phyloP scores from a whole-genome alignment of 2,888 invertebrate species.

The Nezara viridula region DNA sequence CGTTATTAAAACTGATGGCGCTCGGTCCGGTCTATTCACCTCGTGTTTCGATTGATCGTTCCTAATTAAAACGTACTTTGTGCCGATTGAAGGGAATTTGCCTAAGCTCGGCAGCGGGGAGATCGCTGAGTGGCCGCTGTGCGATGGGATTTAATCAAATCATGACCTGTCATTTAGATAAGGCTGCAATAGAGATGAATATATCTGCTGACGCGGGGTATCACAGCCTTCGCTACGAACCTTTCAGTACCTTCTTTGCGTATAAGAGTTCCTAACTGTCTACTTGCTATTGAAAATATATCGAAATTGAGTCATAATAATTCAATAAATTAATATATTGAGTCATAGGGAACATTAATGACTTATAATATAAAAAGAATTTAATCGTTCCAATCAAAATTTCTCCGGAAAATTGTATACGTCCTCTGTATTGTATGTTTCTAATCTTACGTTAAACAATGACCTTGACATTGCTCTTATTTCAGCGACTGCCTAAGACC shows the following conservation, averaged over 20 bases:
- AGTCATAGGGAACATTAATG: no score
- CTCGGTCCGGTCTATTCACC: no score
- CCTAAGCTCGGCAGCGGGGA: background rate
- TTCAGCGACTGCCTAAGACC: no score
- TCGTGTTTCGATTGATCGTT: background rate
- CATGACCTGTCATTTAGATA: constrained; percentile 12
- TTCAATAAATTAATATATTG: no score
- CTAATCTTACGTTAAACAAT: no score
- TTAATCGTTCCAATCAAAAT: no score
- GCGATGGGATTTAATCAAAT: background rate
- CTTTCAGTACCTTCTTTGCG: background rate
- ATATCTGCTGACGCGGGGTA: background rate
- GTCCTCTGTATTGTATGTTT: no score
- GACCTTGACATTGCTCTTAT: no score
- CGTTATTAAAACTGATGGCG: background rate
- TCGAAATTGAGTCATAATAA: no score
- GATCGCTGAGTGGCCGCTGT: background rate
- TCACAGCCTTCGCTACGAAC: background rate
- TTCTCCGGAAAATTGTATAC: no score
- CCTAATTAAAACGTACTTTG: background rate
- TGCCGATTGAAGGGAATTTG: background rate
- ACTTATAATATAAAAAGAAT: no score
- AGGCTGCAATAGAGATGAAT: background rate
- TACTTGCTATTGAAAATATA: no score
- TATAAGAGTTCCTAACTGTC: background rate